Evolutionary conservation across 2,888 invertebrate genomes (phyloP), one percentile per base, ranked within the genome.

Genomic region (Brachyopa scutellaris): DNA sequence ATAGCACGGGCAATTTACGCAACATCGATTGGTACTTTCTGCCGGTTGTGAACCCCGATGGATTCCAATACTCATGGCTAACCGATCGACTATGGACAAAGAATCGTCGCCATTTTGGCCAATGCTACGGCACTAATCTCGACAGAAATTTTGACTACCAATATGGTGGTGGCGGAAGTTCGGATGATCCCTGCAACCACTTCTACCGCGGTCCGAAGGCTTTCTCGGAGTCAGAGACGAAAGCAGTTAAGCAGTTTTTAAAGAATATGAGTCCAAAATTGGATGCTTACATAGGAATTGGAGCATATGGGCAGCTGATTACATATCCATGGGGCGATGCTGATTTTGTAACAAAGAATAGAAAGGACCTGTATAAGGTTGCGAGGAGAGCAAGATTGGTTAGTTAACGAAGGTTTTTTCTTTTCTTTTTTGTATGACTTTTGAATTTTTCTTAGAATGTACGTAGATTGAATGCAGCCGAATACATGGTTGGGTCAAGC

Each of bases 71-170:
- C 89, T 94, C 96, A 0, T 95, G 96, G 87, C 93, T 93, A 0
- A 92, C 92, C 4, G 96, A 97, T 87, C 92, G 97, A 42, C 91
- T 97, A 87, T 97, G 97, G 97, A 91, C 95, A 53, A 96, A 96
- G 87, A 96, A 95, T 87, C 91, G 95, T 55, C 92, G 87, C 84
- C 91, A 88, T 87, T 92, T 90, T 1, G 93, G 92, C 13, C 92
- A 92, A 40, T 96, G 96, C 85, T 90, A 93, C 1, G 97, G 97
- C 0, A 94, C 94, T 0, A 96, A 97, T 88, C 92, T 96, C 8
- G 96, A 97, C 88, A 92, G 97, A 80, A 97, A 97, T 89, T 97
- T 95, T 88, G 95, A 95, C 91, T 95, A 95, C 85, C 93, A 95
- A 40, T 97, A 97, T 96, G 96, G 95, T 15, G 92, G 93, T 85